These are phyloP conservation scores for Dendropsophus ebraccatus DNA, from an alignment of 2,113 vertebrate genomes.

Conservation along the genomic window DNA sequence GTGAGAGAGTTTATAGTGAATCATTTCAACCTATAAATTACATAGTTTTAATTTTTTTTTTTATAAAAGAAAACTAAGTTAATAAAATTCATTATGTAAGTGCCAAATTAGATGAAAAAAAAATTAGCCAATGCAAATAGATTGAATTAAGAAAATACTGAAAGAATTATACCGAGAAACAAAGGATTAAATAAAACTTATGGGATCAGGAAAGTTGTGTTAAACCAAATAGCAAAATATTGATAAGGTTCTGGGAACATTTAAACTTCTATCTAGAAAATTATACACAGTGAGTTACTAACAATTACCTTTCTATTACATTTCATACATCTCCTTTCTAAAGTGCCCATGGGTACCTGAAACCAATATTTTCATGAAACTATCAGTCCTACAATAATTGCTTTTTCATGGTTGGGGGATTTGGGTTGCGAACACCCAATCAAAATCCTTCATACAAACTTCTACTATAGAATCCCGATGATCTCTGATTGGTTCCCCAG, in stretches of 20 bases:
- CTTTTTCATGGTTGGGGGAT: conserved; percentile 46
- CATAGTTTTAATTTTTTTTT: no score
- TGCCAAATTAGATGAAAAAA: background rate
- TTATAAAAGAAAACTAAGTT: conserved; percentile 4
- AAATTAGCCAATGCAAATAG: background rate
- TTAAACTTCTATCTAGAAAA: conserved; percentile 5
- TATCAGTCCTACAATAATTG: conserved; percentile 32
- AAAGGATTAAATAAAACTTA: background rate
- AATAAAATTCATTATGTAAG: conserved; percentile 6
- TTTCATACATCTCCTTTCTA: conserved; percentile 38
- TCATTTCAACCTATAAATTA: background rate
- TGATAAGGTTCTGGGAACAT: background rate
- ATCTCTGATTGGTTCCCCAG: conserved; percentile 41
- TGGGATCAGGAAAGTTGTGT: background rate
- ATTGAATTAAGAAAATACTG: background rate
- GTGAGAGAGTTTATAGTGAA: no score
- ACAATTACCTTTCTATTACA: conserved; percentile 32
- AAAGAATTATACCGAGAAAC: background rate
- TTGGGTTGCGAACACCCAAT: conserved; percentile 33
- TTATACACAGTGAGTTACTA: conserved; percentile 14
- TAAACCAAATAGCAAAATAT: background rate
- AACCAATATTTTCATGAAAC: conserved; percentile 37
- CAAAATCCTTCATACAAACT: conserved; percentile 20
- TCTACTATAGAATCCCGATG: conserved; percentile 9
- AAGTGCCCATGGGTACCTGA: conserved; percentile 33